A percentile compares a stretch with the other conserved stretches of the same genome.
phyloP scores from a whole-genome alignment of 2,797 vertebrate genomes.

The Schizopygopsis pylzovi region DNA sequence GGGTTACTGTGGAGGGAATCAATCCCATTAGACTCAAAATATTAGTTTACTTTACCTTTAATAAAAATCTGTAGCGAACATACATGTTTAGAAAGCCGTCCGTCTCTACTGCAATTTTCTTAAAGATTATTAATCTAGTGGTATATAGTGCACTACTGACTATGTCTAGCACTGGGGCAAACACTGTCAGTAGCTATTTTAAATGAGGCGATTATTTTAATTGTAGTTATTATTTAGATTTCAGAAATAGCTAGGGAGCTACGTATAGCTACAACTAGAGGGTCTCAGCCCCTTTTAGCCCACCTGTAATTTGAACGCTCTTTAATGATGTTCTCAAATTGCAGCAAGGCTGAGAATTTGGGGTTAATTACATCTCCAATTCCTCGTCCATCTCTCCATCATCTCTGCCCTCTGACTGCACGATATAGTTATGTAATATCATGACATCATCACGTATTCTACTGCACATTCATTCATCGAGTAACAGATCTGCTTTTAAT shows the following conservation, averaged over 20 bases:
- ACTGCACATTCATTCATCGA: constrained; percentile 5
- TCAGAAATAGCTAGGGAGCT: background rate
- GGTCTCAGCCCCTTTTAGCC: constrained; percentile 17
- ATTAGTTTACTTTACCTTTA: constrained; percentile 8
- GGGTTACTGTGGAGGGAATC: constrained; percentile 21
- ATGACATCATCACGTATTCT: background rate
- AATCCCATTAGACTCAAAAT: constrained; percentile 6
- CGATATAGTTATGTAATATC: background rate
- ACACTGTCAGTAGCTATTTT: constrained; percentile 1
- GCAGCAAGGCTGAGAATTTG: background rate
- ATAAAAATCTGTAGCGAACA: background rate
- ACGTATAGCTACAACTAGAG: background rate
- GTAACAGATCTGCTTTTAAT: constrained; percentile 12
- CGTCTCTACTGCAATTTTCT: background rate
- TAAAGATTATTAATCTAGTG: background rate
- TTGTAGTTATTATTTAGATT: constrained; percentile 4
- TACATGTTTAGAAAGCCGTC: background rate
- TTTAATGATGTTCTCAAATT: constrained; percentile 17
- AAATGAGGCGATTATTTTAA: constrained; percentile 10
- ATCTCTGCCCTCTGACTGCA: constrained; percentile 7
- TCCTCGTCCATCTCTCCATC: constrained; percentile 2
- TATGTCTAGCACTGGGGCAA: background rate
- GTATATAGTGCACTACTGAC: background rate
- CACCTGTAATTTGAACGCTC: constrained; percentile 15
- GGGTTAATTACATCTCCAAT: constrained; percentile 20